A percentile compares a stretch with the other conserved stretches of the same genome.
These are phyloP conservation scores for Drosophila gaucha DNA, from an alignment of 2,888 invertebrate species.

Conservation along the genomic window DNA sequence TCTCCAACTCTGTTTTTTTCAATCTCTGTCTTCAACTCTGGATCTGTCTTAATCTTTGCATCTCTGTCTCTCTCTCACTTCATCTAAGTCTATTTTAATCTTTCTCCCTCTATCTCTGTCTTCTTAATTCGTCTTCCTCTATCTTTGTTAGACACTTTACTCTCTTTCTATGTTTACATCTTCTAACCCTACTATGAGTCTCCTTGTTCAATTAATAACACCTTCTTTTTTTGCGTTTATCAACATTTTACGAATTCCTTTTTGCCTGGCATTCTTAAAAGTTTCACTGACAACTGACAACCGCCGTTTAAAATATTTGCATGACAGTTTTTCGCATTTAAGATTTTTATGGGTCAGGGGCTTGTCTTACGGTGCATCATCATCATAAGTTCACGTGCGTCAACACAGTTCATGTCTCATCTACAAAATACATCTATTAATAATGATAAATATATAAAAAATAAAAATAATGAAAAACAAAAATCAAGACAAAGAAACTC, in stretches of 20 bases:
- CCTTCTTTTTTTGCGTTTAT: no score
- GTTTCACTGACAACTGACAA: background rate
- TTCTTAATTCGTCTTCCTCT: no score
- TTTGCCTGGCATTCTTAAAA: background rate
- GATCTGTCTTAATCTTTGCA: no score
- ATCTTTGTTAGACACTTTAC: no score
- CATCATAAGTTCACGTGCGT: slow-evolving; percentile 13
- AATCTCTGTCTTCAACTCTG: no score
- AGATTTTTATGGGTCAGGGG: background rate
- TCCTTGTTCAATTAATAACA: no score
- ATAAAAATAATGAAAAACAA: slow-evolving; percentile 28
- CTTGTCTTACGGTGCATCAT: slow-evolving; percentile 1
- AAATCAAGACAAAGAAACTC: slow-evolving; percentile 35
- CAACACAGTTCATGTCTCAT: slow-evolving; percentile 18
- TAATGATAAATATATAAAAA: slow-evolving; percentile 30
- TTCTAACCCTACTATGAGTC: no score
- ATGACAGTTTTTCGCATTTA: background rate
- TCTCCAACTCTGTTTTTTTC: no score
- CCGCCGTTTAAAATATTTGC: background rate
- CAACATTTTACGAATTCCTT: background rate
- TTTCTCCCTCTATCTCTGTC: no score
- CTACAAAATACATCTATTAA: slow-evolving; percentile 38
- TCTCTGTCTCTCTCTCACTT: no score
- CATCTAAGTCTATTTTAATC: no score
- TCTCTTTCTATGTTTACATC: no score